These are phyloP conservation scores for Thera obeliscata DNA, from an alignment of 2,888 invertebrate genomes.

Conservation along the genomic window DNA sequence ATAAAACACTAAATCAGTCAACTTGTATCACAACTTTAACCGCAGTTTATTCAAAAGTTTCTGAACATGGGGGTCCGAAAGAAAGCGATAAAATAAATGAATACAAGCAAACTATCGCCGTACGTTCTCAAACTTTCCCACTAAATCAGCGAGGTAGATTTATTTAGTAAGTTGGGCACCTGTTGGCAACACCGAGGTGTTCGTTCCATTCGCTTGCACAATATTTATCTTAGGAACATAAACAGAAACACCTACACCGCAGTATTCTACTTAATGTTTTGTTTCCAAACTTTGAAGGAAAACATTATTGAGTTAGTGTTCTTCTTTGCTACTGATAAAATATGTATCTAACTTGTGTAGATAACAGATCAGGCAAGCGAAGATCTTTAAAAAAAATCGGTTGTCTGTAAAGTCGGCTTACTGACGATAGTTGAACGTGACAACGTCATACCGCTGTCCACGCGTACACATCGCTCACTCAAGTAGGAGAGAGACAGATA, in stretches of 20 bases:
- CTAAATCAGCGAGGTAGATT: slow-evolving; percentile 39
- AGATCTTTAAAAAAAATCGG: too few relatives aligned
- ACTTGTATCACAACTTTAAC: background rate
- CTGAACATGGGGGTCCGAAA: background rate
- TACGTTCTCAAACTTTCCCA: slow-evolving; percentile 29
- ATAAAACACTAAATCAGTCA: too few relatives aligned
- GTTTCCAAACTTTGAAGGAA: background rate
- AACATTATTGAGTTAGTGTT: background rate
- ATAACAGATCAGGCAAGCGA: too few relatives aligned
- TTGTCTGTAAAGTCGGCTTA: too few relatives aligned
- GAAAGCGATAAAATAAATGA: slow-evolving; percentile 38
- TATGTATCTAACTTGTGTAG: too few relatives aligned
- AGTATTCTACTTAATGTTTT: background rate
- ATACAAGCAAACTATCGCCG: slow-evolving; percentile 35
- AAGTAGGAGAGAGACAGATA: too few relatives aligned
- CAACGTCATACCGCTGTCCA: too few relatives aligned
- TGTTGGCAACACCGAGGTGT: slow-evolving; percentile 23
- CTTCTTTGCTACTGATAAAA: too few relatives aligned
- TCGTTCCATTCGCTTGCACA: slow-evolving; percentile 12
- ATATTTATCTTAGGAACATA: slow-evolving; percentile 12
- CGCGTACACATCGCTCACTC: too few relatives aligned
- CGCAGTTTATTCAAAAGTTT: background rate
- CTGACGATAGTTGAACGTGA: too few relatives aligned
- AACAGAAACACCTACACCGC: background rate
- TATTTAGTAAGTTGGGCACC: slow-evolving; percentile 34